phyloP scores from a whole-genome alignment of 2,888 invertebrate species.

The Geotrupes spiniger region DNA sequence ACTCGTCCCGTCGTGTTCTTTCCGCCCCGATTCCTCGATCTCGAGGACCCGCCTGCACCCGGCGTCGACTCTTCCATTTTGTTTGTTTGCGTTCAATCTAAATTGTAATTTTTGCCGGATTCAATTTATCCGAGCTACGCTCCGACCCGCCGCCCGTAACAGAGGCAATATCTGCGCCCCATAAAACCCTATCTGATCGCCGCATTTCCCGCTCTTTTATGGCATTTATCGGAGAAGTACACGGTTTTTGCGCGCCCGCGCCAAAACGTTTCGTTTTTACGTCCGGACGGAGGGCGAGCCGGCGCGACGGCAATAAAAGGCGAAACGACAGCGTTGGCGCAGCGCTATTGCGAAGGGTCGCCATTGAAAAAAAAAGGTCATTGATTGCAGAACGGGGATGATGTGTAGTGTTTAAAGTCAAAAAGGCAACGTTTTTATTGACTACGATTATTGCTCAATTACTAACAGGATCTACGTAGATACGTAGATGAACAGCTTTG shows the following conservation, averaged over 20 bases:
- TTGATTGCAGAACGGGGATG: too few relatives aligned
- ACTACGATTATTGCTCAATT: too few relatives aligned
- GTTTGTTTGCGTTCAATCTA: slow-evolving; percentile 24
- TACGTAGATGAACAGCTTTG: too few relatives aligned
- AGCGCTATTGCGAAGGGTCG: too few relatives aligned
- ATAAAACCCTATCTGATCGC: slow-evolving; percentile 20
- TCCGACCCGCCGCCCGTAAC: slow-evolving; percentile 5
- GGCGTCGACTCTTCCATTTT: slow-evolving; percentile 5
- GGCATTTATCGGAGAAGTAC: slow-evolving; percentile 10
- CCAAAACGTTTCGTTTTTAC: slow-evolving; percentile 8
- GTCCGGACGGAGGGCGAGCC: background rate
- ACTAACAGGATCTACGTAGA: too few relatives aligned
- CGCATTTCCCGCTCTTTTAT: slow-evolving; percentile 17
- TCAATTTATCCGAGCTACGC: slow-evolving; percentile 22
- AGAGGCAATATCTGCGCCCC: slow-evolving; percentile 18
- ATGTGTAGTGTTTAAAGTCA: too few relatives aligned
- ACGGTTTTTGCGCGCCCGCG: background rate
- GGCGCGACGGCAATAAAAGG: too few relatives aligned
- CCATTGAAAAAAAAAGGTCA: too few relatives aligned
- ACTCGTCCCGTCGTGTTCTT: too few relatives aligned
- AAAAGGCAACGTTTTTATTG: too few relatives aligned
- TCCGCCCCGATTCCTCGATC: slow-evolving; percentile 7
- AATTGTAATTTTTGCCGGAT: slow-evolving; percentile 21
- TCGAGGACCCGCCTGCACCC: too few relatives aligned
- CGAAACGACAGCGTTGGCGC: too few relatives aligned